Conservation (phyloP, 1,140 invertebrate genomes). For the Portunus trituberculatus region DNA sequence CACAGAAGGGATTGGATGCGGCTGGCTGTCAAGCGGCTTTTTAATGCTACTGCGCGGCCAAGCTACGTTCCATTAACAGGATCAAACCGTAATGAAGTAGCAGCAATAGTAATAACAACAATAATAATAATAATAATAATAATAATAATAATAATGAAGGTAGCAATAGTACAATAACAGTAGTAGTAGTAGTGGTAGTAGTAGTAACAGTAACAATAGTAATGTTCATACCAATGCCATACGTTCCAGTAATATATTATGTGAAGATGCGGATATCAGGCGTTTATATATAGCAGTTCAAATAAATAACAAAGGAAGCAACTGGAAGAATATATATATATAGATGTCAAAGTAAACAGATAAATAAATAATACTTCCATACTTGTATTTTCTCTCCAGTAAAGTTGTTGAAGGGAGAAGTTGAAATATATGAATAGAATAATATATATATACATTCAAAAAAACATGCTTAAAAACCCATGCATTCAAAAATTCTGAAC, state of each 20-base stretch:
- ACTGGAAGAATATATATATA: neutral
- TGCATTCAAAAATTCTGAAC: conserved; percentile 50
- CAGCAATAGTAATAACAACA: neutral
- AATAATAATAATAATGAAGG: neutral
- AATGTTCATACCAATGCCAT: neutral
- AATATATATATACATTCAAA: conserved; percentile 37
- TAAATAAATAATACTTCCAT: neutral
- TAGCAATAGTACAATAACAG: too few relatives aligned
- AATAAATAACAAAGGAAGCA: neutral
- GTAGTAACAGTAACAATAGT: neutral
- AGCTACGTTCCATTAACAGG: neutral
- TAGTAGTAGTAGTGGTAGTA: neutral
- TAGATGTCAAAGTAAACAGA: neutral
- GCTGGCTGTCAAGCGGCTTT: neutral
- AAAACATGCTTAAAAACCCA: conserved; percentile 61
- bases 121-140: neutral
- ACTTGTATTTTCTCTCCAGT: neutral
- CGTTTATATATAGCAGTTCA: neutral
- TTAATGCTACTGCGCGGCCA: neutral
- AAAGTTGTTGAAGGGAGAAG: neutral
- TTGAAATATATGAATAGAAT: neutral
- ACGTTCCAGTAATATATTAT: neutral
- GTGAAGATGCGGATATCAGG: neutral
- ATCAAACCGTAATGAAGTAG: neutral
- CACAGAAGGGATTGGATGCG: conserved; percentile 18